Evolutionary conservation across 2,888 invertebrate genomes (phyloP).

Genomic region (Ophioninae sp.): DNA sequence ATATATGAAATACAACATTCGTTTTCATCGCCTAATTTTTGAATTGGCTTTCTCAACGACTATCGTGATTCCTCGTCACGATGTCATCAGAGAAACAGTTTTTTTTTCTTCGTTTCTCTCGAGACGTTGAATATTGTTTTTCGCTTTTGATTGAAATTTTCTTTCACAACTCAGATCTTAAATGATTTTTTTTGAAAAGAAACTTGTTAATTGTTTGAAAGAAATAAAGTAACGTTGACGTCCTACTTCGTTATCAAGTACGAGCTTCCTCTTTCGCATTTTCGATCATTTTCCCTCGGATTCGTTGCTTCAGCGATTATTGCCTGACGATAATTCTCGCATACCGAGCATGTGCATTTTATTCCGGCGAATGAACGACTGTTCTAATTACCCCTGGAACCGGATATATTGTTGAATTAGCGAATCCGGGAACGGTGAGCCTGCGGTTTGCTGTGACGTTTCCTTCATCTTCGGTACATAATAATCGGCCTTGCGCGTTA

Average conservation of each 20-base stretch:
- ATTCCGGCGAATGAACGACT: conserved; percentile 11
- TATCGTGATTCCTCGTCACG: not conserved
- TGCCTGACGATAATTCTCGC: conserved; percentile 25
- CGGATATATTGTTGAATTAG: conserved; percentile 45
- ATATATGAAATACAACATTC: not conserved
- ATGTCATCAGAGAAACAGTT: not conserved
- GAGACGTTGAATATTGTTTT: not conserved
- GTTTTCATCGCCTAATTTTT: not conserved
- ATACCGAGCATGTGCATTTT: conserved; percentile 37
- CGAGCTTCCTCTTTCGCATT: not conserved
- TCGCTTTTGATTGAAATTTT: not conserved
- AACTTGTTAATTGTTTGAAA: not conserved
- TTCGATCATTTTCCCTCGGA: conserved; percentile 35
- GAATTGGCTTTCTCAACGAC: not conserved
- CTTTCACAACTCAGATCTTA: not conserved
- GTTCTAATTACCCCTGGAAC: conserved; percentile 24
- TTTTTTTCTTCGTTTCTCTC: not conserved
- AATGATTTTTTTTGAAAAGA: not conserved
- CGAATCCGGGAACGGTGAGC: conserved; percentile 51
- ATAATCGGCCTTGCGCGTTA: not conserved
- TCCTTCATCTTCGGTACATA: not conserved
- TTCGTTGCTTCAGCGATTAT: conserved; percentile 56
- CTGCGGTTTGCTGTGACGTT: conserved; percentile 31
- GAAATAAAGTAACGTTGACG: not conserved
- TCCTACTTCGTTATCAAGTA: not conserved